Evolutionary conservation across 2,888 invertebrate genomes (phyloP), one percentile per base, ranked within the genome.

Genomic region (Litoditis marina): DNA sequence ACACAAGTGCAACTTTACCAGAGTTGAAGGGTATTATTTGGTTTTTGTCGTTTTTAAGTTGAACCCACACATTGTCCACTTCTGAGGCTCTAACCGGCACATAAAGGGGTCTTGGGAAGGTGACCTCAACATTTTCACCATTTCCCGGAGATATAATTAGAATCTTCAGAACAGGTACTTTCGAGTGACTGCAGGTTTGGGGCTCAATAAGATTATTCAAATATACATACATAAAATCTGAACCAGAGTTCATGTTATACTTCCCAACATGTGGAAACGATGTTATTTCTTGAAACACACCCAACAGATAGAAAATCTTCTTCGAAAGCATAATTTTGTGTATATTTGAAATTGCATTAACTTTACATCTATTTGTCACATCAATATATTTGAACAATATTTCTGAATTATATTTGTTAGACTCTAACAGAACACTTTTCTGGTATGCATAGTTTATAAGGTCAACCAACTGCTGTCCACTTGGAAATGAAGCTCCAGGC

Each of bases 211-310:
- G 22, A 16, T 32, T 44, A 4, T 60, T 52, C 1, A 52, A 46
- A 60, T 60, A 60, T 3, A 60, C 28, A 31, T 60, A 60, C 60
- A 60, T 60, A 1, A 60, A 19, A 19, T 60, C 60, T 0, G 53
- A 25, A 11, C 52, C 60, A 19, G 52, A 53, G 34, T 28, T 32
- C 19, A 42, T 52, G 11, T 50, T 25, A 52, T 52, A 59, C 27
- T 19, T 5, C n/a, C 59, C 59, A 52, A 25, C 1, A 16, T 2
- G 8, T 1, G 59, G 59, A 28, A 58, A 58, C 22, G 11, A 13
- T n/a, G n/a, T n/a, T n/a, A n/a, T n/a, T n/a, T n/a, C n/a, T n/a
- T n/a, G n/a, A n/a, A n/a, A n/a, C n/a, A n/a, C n/a, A n/a, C n/a
- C n/a, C n/a, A n/a, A n/a, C n/a, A n/a, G n/a, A n/a, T n/a, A n/a